Evolutionary conservation across 2,797 vertebrate species (phyloP), one percentile per base, ranked within the genome.

Genomic region (Fistularia commersonii): DNA sequence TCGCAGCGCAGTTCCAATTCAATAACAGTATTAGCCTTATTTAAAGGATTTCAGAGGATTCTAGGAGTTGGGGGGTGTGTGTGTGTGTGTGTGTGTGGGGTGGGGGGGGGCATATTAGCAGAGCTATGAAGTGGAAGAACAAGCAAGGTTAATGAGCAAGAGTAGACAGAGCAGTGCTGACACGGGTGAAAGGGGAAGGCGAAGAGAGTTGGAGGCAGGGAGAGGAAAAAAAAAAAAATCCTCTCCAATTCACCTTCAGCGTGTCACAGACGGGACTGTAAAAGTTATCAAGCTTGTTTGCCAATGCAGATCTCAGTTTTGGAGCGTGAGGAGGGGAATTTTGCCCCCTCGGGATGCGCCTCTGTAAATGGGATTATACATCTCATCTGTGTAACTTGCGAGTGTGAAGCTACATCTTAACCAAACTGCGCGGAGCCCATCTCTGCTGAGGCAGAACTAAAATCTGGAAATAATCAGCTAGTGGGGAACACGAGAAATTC

Each of bases 401-500:
- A 80, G 74, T 87, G 88, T 88, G 84, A 86, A 88, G 89, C 76
- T 87, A 87, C 90, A 90, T 92, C 85, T 93, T 91, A 93, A 92
- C 90, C 90, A 89, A 93, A 92, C 82, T 90, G 89, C 89, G 89
- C 87, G 85, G 86, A 92, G 91, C 85, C 90, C 90, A 93, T 93
- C 91, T 96, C 90, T 87, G 78, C 85, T 92, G 90, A 90, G 53
- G 90, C 93, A 93, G 94, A 96, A 98, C 88, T 96, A 96, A 98
- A 95, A 95, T 95, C 93, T 97, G 93, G 94, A 98, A 97, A 93
- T 96, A 98, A 98, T 96, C 94, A 96, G 92, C 91, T 90, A 90
- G 90, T 89, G 81, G 88, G 88, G 93, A 93, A 92, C 91, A 93
- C 88, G 91, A 95, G 91, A 95, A 93, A 94, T 93, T 94, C 90